These are phyloP conservation scores for Diploptera punctata DNA, from an alignment of 2,888 invertebrate genomes.

Conservation along the genomic window DNA sequence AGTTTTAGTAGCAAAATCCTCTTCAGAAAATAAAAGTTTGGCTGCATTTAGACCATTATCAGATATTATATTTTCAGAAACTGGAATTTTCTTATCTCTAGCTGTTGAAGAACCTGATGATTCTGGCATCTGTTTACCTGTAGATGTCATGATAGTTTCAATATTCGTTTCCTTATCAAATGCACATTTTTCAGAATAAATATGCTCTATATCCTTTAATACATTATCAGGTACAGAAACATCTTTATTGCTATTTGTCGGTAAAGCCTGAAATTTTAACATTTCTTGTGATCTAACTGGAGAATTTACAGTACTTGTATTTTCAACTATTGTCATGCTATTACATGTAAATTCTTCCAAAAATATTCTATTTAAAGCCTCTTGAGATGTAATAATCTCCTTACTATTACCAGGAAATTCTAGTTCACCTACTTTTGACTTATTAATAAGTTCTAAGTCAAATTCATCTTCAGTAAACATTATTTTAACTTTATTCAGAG, in stretches of 20 bases:
- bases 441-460: slow-evolving; percentile 30
- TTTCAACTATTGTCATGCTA: slow-evolving; percentile 50
- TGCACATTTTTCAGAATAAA: slow-evolving; percentile 8
- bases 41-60: slow-evolving; percentile 51
- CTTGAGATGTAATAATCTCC: slow-evolving; percentile 51
- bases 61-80: too few species aligned
- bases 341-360: too few species aligned
- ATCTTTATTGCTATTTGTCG: slow-evolving; percentile 50
- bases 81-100: slow-evolving; percentile 41
- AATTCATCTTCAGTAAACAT: slow-evolving; percentile 51
- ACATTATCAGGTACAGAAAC: slow-evolving; percentile 48
- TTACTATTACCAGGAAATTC: slow-evolving; percentile 51
- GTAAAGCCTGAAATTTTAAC: slow-evolving; percentile 42
- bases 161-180: too few species aligned
- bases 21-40: slow-evolving; percentile 52
- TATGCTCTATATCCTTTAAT: slow-evolving; percentile 33
- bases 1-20: too few species aligned
- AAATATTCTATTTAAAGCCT: slow-evolving; percentile 50
- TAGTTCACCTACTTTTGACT: neutral
- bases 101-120: slow-evolving; percentile 45
- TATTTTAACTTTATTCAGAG: slow-evolving; percentile 52
- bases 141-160: too few species aligned
- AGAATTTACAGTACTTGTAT: slow-evolving; percentile 41
- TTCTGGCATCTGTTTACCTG: slow-evolving; percentile 5
- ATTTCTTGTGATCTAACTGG: slow-evolving; percentile 18